These are phyloP conservation scores for Nephila pilipes DNA, from an alignment of 1,140 invertebrate species.

Conservation along the genomic window DNA sequence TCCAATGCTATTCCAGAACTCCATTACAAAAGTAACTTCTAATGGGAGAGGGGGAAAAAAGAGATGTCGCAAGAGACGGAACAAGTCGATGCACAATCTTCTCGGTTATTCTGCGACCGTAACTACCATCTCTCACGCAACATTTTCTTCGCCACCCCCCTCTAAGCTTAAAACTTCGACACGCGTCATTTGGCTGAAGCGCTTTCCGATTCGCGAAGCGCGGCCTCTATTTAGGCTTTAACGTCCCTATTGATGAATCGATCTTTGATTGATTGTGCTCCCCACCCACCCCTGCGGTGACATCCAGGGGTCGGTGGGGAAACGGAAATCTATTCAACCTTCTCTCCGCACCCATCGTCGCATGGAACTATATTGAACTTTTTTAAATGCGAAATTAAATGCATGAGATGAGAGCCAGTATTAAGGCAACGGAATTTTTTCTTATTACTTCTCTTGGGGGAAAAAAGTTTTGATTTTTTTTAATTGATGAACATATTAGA, in stretches of 20 bases:
- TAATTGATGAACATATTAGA: not conserved
- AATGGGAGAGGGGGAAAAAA: conserved; percentile 36
- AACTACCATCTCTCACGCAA: conserved; percentile 67
- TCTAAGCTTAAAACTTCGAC: not conserved
- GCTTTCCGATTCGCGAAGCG: conserved; percentile 43
- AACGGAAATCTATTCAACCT: conserved; percentile 30
- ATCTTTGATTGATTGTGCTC: conserved; percentile 65
- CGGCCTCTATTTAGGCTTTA: conserved; percentile 59
- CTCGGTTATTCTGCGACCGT: conserved; percentile 40
- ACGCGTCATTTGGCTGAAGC: conserved; percentile 55
- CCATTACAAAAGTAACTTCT: conserved; percentile 54
- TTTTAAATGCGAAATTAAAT: not conserved
- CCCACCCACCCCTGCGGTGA: not conserved
- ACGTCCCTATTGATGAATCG: conserved; percentile 57
- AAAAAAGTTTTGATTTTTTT: not conserved
- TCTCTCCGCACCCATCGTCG: not conserved
- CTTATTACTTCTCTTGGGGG: not conserved
- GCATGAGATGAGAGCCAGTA: not conserved
- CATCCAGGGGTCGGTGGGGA: not conserved
- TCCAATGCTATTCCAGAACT: not conserved
- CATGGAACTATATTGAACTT: not conserved
- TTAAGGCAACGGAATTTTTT: not conserved
- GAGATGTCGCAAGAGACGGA: conserved; percentile 8
- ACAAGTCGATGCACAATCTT: conserved; percentile 55
- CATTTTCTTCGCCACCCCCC: not conserved